Conservation (phyloP, 2,888 invertebrate species). For the Drosophila meridionalis region DNA sequence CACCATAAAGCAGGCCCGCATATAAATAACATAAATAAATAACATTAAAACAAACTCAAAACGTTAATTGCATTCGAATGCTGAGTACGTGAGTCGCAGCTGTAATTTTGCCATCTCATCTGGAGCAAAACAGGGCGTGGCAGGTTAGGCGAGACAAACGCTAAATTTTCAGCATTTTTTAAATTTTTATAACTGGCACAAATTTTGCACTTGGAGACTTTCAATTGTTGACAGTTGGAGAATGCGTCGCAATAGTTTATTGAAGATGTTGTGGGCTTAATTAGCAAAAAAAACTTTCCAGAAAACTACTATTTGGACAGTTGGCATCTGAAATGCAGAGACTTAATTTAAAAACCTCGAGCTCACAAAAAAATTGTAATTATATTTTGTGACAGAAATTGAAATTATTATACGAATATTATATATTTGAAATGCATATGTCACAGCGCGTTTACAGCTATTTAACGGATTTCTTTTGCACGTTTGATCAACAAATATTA, state of each 20-base stretch:
- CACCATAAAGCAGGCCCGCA: conserved; percentile 51
- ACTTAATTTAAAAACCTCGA: background rate
- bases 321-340: background rate
- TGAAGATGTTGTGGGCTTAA: background rate
- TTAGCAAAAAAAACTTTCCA: background rate
- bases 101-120: conserved; percentile 33
- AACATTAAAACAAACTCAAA: conserved; percentile 68
- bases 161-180: too few relatives aligned
- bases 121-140: conserved; percentile 38
- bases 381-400: background rate
- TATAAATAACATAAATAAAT: conserved; percentile 66
- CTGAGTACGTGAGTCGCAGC: conserved; percentile 54
- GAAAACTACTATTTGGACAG: background rate
- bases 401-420: too few relatives aligned
- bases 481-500: background rate
- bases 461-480: background rate
- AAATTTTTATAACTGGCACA: conserved; percentile 23
- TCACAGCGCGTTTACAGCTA: background rate
- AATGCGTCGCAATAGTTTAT: background rate
- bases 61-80: conserved; percentile 67
- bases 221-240: conserved; percentile 10
- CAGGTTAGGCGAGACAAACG: conserved; percentile 30
- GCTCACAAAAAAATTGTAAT: background rate
- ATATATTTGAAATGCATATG: background rate
- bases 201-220: conserved; percentile 34